Base-by-base conservation (phyloP, 2,888 invertebrate species). In the Chaetogeoica ovagalla region DNA sequence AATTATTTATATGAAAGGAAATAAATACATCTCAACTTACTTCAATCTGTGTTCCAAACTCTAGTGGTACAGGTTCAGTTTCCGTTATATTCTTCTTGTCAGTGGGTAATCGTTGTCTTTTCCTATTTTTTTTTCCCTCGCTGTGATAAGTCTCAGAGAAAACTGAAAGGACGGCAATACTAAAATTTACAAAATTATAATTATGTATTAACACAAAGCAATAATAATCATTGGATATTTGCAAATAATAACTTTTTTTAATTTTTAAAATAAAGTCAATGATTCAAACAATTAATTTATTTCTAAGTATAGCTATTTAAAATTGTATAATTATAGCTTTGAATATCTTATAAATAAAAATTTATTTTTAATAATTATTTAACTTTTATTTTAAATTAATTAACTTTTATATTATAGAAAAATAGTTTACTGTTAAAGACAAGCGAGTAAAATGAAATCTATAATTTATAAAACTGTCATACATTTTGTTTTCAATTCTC, bases 151-250 rank as follows among this genome's bases (percentile, higher is more conserved):
- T 88, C 84, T 89, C 87, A 11, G 89, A 88, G 85, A 92, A 93
- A n/a, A 91, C 88, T 81, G 89, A 90, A 37, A 95, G 86, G 0
- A 93, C 94, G 8, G 91, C 90, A 84, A 94, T 90, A 85, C 94
- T 94, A 83, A 81, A 87, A 86, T 71, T 82, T 8, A 39, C 23
- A 48, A 23, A 48, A 52, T 68, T 23, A 52, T 48, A 52, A 52
- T 52, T 68, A 68, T 8, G 23, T 2, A 23, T 23, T 60, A 23
- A 8, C 21, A 19, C 19, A 19, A 55, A 55, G 8, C 1, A 5
- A 55, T 19, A 55, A 19, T 55, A 55, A 55, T 55, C 19, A 55
- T 55, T 55, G 7, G 8, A 19, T 55, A 19, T 48, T 48, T 48
- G 15, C 15, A 48, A 48, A 13, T 48, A 48, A 48, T 48, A 48